Percentiles rank a stretch among this genome's conserved stretches.
Conservation (phyloP, 2,113 vertebrate species). For the Pelecanus crispus region DNA sequence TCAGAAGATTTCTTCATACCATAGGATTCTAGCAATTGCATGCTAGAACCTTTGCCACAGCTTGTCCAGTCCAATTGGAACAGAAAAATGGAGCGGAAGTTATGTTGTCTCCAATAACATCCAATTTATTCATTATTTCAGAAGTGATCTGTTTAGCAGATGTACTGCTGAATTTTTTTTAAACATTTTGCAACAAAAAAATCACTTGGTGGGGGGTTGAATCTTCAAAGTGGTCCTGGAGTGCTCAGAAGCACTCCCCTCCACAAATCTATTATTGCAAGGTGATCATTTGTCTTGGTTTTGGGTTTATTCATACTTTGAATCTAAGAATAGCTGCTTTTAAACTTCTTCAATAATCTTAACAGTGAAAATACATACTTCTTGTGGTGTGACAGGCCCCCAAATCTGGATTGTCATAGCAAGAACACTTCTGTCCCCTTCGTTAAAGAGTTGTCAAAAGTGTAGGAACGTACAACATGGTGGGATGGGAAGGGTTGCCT, state of each 20-base stretch:
- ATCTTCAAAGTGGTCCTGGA: not conserved
- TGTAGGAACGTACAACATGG: accelerated
- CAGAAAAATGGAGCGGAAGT: not conserved
- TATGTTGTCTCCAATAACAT: not conserved
- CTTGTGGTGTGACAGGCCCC: not conserved
- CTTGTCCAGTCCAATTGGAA: not conserved
- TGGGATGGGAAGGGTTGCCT: not conserved
- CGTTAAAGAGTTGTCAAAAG: not conserved
- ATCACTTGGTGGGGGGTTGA: not conserved
- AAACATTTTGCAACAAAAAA: not conserved
- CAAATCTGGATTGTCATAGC: not conserved
- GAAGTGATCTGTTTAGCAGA: not conserved
- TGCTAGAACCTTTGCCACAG: not conserved
- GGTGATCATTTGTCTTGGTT: not conserved
- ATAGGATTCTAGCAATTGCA: not conserved
- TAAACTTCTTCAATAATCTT: not conserved
- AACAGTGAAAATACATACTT: not conserved
- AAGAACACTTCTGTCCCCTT: not conserved
- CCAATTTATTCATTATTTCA: not conserved
- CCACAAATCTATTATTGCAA: not conserved
- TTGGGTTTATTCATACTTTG: not conserved
- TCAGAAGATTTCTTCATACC: not conserved
- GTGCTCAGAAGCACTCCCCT: not conserved
- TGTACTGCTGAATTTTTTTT: not conserved
- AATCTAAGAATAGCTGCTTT: not conserved